Evolutionary conservation across 2,888 invertebrate species (phyloP).

Genomic region (Temnothorax rugatulus): DNA sequence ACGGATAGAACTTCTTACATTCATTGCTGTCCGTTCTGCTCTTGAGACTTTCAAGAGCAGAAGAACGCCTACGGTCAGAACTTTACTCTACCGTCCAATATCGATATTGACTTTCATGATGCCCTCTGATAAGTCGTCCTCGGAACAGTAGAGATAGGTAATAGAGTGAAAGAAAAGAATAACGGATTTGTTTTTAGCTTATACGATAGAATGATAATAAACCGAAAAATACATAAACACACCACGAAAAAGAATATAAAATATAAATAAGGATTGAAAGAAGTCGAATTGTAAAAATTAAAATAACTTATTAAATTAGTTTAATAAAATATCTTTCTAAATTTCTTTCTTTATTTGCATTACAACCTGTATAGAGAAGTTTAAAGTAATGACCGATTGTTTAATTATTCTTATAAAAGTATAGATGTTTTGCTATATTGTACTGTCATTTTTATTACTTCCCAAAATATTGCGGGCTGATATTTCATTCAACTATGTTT

Average conservation of each 20-base stretch:
- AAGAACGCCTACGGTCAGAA: constrained; percentile 10
- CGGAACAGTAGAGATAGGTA: constrained; percentile 7
- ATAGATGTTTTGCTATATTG: constrained; percentile 2
- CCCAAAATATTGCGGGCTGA: background rate
- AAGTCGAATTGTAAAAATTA: background rate
- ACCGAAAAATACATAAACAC: background rate
- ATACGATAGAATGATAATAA: background rate
- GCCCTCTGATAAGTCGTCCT: constrained; percentile 35
- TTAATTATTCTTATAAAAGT: constrained; percentile 1
- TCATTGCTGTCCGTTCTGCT: constrained; percentile 30
- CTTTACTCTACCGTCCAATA: constrained; percentile 35
- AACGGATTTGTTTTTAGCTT: constrained; percentile 6
- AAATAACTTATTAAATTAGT: background rate
- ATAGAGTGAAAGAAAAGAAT: constrained; percentile 17
- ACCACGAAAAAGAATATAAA: background rate
- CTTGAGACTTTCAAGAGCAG: constrained; percentile 36
- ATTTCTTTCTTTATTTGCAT: background rate
- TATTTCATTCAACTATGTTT: constrained; percentile 38
- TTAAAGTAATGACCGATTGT: background rate
- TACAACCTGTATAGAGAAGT: background rate
- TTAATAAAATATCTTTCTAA: background rate
- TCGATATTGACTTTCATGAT: constrained; percentile 54
- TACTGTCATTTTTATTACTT: background rate
- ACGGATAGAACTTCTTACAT: constrained; percentile 24
- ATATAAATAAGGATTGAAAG: background rate